These are phyloP conservation scores for Carposina sasakii DNA, from an alignment of 1,140 invertebrate species.

Conservation along the genomic window DNA sequence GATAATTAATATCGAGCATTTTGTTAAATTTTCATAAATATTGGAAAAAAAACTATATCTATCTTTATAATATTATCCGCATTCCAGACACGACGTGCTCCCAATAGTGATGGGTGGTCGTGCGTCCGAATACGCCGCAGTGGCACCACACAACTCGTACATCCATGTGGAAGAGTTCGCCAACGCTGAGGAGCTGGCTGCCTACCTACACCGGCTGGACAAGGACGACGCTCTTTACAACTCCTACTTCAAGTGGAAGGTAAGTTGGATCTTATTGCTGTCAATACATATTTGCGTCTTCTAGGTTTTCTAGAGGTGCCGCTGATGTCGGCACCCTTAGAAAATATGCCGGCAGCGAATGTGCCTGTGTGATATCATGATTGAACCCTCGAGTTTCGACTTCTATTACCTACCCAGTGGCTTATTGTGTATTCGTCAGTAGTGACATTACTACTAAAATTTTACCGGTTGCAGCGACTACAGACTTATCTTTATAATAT, in stretches of 20 bases:
- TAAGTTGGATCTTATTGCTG: conserved; percentile 16
- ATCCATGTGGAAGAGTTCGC: conserved; percentile 97
- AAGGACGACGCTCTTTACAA: conserved; percentile 91
- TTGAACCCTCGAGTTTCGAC: too few species aligned
- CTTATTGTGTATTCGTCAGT: too few species aligned
- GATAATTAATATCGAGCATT: not conserved
- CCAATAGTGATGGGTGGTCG: conserved; percentile 97
- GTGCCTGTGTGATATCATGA: too few species aligned
- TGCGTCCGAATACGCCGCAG: conserved; percentile 89
- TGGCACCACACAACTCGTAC: conserved; percentile 89
- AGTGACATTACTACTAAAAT: too few species aligned
- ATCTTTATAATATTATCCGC: not conserved
- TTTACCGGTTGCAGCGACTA: too few species aligned
- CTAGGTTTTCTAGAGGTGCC: too few species aligned
- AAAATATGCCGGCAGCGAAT: too few species aligned
- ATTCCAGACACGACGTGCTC: conserved; percentile 86
- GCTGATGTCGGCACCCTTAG: too few species aligned
- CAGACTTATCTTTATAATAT: too few species aligned
- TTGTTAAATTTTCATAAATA: not conserved
- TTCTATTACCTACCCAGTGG: too few species aligned
- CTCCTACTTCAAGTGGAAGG: conserved; percentile 94
- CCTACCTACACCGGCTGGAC: conserved; percentile 89
- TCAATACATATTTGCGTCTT: not conserved
- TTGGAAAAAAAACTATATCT: too few species aligned
- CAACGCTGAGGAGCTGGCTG: conserved; percentile 86